These are phyloP conservation scores for Chorisops tibialis DNA, from an alignment of 2,888 invertebrate genomes.

Conservation along the genomic window DNA sequence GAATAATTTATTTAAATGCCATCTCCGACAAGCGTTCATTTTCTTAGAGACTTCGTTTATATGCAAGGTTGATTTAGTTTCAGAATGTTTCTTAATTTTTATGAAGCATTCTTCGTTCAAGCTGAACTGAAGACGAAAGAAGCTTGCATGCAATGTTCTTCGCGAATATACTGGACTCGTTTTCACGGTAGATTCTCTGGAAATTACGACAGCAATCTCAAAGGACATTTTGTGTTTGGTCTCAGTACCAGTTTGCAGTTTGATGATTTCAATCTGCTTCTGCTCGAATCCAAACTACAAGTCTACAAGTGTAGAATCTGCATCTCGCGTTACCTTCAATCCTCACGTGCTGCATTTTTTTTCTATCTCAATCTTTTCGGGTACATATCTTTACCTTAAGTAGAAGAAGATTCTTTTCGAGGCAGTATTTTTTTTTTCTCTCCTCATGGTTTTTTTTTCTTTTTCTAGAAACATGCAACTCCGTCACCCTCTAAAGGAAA, in stretches of 20 bases:
- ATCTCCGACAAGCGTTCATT: constrained; percentile 22
- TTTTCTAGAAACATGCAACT: constrained; percentile 22
- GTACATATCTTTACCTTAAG: constrained; percentile 4
- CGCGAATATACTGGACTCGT: not conserved
- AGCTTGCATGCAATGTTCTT: constrained; percentile 16
- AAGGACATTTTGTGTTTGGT: constrained; percentile 6
- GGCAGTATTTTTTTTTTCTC: constrained; percentile 9
- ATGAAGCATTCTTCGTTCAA: constrained; percentile 17
- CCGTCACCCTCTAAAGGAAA: constrained; percentile 13
- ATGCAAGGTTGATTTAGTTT: constrained; percentile 12
- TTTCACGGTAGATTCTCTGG: constrained; percentile 17
- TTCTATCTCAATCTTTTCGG: constrained; percentile 1
- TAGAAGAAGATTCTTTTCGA: constrained; percentile 16
- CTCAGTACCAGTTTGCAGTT: not conserved
- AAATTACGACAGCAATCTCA: constrained; percentile 19
- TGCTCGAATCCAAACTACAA: constrained; percentile 17
- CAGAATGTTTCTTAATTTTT: constrained; percentile 18
- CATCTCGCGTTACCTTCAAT: constrained; percentile 22
- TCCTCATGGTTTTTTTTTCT: not conserved
- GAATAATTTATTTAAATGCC: constrained; percentile 24
- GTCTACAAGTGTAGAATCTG: constrained; percentile 23
- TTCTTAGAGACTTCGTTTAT: constrained; percentile 14
- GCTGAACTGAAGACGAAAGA: constrained; percentile 1
- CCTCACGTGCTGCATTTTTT: constrained; percentile 24
- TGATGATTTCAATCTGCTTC: constrained; percentile 21